Percentiles rank a stretch among this genome's conserved stretches.
phyloP scores from a whole-genome alignment of 2,888 invertebrate species.

The Acronicta psi region DNA sequence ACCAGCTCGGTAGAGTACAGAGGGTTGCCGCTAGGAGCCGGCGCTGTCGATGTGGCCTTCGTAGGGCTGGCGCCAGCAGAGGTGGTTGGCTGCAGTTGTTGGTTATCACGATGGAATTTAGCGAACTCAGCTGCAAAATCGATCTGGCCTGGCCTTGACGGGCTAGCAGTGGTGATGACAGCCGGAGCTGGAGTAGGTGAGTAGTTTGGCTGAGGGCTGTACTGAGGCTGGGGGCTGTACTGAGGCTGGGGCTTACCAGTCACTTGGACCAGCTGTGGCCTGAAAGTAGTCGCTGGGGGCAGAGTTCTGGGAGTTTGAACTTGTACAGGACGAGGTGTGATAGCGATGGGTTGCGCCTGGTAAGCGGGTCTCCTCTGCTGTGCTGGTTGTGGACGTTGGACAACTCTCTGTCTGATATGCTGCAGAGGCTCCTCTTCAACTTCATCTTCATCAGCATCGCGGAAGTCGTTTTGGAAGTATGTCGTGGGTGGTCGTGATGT shows the following conservation, averaged over 20 bases:
- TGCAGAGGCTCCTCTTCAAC: slow-evolving; percentile 87
- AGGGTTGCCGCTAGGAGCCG: slow-evolving; percentile 88
- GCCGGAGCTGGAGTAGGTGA: slow-evolving; percentile 76
- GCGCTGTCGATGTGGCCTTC: slow-evolving; percentile 72
- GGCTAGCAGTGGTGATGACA: slow-evolving; percentile 65
- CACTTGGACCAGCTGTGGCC: slow-evolving; percentile 90
- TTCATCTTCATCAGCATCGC: slow-evolving; percentile 90
- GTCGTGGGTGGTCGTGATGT: slow-evolving; percentile 90
- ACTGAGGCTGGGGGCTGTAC: no score
- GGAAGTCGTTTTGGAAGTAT: slow-evolving; percentile 92
- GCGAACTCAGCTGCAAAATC: slow-evolving; percentile 94
- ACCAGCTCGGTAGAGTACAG: slow-evolving; percentile 94
- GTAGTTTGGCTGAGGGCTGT: slow-evolving; percentile 82
- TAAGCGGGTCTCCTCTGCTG: slow-evolving; percentile 81
- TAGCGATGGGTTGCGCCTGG: slow-evolving; percentile 87
- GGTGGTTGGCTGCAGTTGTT: slow-evolving; percentile 88
- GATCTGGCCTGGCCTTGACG: slow-evolving; percentile 73
- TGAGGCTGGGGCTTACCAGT: slow-evolving; percentile 88
- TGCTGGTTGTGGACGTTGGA: slow-evolving; percentile 82
- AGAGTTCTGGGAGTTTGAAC: slow-evolving; percentile 85
- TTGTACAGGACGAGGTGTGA: slow-evolving; percentile 90
- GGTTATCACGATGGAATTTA: slow-evolving; percentile 92
- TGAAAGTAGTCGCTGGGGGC: slow-evolving; percentile 91
- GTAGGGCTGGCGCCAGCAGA: slow-evolving; percentile 74
- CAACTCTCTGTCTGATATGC: slow-evolving; percentile 83